A percentile compares a stretch with the other conserved stretches of the same genome.
Evolutionary conservation across 2,113 vertebrate genomes (phyloP).

Genomic region (Vidua chalybeata): DNA sequence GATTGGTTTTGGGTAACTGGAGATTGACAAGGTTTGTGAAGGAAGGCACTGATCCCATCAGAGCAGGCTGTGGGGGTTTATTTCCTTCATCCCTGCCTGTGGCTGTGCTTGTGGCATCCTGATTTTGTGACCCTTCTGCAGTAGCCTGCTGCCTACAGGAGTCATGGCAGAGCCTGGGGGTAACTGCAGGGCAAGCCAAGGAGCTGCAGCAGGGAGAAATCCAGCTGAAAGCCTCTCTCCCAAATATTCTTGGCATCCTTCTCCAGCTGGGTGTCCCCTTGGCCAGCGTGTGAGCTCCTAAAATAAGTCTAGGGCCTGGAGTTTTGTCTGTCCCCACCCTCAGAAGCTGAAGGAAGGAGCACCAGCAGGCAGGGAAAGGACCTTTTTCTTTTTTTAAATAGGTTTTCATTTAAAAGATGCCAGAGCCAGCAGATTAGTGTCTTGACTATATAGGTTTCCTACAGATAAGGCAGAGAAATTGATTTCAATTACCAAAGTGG

Average conservation of each 20-base stretch:
- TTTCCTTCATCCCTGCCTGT: not conserved
- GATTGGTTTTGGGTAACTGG: not conserved
- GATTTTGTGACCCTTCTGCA: not conserved
- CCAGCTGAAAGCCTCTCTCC: not conserved
- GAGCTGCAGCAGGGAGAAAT: not conserved
- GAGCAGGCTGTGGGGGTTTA: not conserved
- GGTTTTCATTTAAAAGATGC: conserved; percentile 77
- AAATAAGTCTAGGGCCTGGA: not conserved
- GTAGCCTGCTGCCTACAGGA: fast-evolving
- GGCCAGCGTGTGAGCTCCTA: not conserved
- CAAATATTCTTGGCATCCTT: not conserved
- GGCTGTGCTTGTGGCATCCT: not conserved
- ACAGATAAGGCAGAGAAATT: conserved; percentile 84
- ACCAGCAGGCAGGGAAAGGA: not conserved
- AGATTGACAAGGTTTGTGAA: not conserved
- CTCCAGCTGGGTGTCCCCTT: not conserved
- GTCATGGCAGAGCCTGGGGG: not conserved
- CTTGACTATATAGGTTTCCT: conserved; percentile 80
- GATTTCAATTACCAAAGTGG: conserved; percentile 82
- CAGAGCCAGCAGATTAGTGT: conserved; percentile 76
- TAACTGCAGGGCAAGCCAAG: not conserved
- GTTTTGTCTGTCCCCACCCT: not conserved
- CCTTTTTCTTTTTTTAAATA: conserved; percentile 9
- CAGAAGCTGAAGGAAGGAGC: not conserved
- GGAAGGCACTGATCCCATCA: not conserved